Evolutionary conservation across 2,797 vertebrate genomes (phyloP).

Genomic region (Gadopsis bispinosus): DNA sequence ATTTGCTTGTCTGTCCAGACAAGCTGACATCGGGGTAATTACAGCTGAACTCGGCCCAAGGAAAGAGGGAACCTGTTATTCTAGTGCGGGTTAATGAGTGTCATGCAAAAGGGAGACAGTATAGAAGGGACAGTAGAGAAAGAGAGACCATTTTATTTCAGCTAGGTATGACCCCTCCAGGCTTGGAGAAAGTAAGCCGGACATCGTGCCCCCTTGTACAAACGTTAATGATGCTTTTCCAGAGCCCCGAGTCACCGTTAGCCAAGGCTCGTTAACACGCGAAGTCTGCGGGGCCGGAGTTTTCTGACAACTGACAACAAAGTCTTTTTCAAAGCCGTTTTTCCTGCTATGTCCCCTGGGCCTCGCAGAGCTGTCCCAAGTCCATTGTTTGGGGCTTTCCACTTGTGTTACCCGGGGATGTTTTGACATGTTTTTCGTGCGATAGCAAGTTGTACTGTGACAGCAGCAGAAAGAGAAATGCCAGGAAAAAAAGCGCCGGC

Average conservation of each 20-base stretch:
- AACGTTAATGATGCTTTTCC: conserved; percentile 73
- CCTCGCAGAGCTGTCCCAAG: conserved; percentile 40
- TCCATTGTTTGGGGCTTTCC: conserved; percentile 55
- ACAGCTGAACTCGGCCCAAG: conserved; percentile 49
- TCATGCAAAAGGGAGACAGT: conserved; percentile 55
- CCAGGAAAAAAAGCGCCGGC: conserved; percentile 12
- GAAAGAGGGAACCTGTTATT: conserved; percentile 67
- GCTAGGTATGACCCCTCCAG: conserved; percentile 63
- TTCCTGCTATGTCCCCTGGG: conserved; percentile 39
- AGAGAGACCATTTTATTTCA: conserved; percentile 62
- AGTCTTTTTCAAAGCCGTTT: conserved; percentile 55
- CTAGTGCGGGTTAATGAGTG: conserved; percentile 74
- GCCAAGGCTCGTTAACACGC: conserved; percentile 60
- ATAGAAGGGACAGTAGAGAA: conserved; percentile 42
- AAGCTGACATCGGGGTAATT: conserved; percentile 53
- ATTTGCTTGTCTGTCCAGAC: conserved; percentile 42
- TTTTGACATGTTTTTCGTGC: conserved; percentile 71
- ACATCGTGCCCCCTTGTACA: conserved; percentile 53
- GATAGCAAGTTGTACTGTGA: conserved; percentile 25
- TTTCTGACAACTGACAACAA: conserved; percentile 73
- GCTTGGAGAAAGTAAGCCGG: conserved; percentile 59
- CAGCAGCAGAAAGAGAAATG: conserved; percentile 52
- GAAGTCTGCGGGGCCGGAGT: conserved; percentile 23
- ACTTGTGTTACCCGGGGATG: conserved; percentile 59
- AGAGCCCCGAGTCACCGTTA: conserved; percentile 72